Evolutionary conservation across 2,113 vertebrate species (phyloP).

Genomic region (Oncorhynchus gorbuscha): DNA sequence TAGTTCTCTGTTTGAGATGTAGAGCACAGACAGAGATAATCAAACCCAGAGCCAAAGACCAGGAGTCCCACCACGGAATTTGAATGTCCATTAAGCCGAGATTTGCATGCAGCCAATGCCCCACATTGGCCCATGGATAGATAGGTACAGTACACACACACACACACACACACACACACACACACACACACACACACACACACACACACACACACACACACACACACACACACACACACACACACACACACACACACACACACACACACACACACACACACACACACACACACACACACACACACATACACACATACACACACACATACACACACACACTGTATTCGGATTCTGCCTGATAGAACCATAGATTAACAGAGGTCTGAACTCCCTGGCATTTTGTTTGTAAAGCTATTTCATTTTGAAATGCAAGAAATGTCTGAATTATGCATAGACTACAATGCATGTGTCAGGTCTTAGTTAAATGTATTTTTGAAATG

Average conservation of each 20-base stretch:
- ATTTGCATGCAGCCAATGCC: background rate
- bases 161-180: no score
- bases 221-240: no score
- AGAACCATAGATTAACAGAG: background rate
- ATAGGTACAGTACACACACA: background rate
- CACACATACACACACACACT: no score
- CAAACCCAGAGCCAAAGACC: background rate
- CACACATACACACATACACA: no score
- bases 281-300: no score
- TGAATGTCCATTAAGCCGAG: constrained; percentile 10
- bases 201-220: no score
- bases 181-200: no score
- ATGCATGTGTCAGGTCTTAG: background rate
- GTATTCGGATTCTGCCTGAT: background rate
- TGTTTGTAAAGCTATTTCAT: background rate
- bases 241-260: no score
- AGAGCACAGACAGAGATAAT: background rate
- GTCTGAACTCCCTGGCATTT: background rate
- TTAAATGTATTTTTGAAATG: background rate
- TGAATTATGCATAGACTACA: background rate
- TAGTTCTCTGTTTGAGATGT: background rate
- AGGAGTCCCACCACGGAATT: background rate
- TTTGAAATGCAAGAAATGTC: background rate
- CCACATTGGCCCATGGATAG: background rate
- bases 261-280: no score